Evolutionary conservation across 2,888 invertebrate genomes (phyloP), one percentile per base, ranked within the genome.

Genomic region (Pycnomerus fuliginosus): DNA sequence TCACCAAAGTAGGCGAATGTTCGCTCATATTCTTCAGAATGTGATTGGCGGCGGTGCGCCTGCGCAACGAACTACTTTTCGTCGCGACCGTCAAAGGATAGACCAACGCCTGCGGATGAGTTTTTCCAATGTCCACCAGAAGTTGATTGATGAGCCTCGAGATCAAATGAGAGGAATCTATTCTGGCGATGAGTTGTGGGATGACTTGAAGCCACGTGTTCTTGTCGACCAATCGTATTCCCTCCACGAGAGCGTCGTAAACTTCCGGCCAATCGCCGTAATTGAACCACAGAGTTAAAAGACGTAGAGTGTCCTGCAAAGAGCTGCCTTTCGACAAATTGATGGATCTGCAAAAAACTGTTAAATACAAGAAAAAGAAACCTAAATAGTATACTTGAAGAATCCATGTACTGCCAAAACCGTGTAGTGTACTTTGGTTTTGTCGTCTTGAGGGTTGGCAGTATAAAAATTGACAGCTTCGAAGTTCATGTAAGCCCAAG

Each of bases 161-260:
- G 0, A 98, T 96, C 37, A 93, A 73, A 36, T 86, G 84, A 0
- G 90, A 90, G 0, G 95, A 95, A 66, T 99, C 99, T 48, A 99
- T 97, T 36, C 99, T 81, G 0, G 99, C 98, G 53, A 99, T 99
- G 16, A 99, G 76, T 69, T 99, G 99, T 0, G 99, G 99, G 56
- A 99, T 97, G 0, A 99, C 97, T 79, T 99, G 98, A 5, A 99
- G 78, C 99, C 99, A 99, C 2, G 96, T 98, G 64, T 97, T 95
- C 48, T 99, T 93, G 66, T 96, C 94, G 24, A 98, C 95, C 1
- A 89, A 82, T 56, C 90, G 83, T 53, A 98, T 88, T 1, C 96
- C 96, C 58, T 94, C 95, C 1, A 86, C 80, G 23, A 99, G 81
- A 0, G 95, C 94, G 52, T 96, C 94, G 65, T 94, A 90, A 0